Conservation (phyloP, 2,113 vertebrate genomes). For the Pedionomus torquatus region DNA sequence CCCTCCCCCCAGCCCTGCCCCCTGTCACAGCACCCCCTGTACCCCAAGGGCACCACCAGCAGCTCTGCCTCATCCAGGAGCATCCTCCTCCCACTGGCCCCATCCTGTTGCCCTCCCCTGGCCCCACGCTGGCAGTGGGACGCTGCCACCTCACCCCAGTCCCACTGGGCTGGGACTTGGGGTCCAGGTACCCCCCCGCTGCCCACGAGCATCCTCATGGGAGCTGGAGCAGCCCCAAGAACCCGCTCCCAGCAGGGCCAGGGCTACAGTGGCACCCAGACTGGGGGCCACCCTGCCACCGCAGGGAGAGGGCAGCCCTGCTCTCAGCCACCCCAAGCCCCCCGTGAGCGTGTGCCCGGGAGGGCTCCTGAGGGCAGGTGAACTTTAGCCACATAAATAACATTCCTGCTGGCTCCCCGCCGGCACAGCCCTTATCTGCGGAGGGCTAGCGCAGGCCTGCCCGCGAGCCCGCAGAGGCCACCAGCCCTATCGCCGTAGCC, state of each 20-base stretch:
- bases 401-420: background rate
- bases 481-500: background rate
- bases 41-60: background rate
- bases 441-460: background rate
- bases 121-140: background rate
- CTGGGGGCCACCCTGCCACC: accelerated
- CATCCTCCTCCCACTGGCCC: background rate
- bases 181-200: background rate
- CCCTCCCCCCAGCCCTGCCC: background rate
- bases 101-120: accelerated
- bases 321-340: background rate
- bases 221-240: background rate
- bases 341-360: accelerated
- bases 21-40: accelerated
- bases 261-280: background rate
- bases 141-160: background rate
- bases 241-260: background rate
- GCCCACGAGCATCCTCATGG: background rate
- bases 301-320: background rate
- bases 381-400: background rate
- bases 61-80: background rate
- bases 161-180: background rate
- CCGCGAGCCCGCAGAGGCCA: background rate
- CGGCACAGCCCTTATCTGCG: background rate
- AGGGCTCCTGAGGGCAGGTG: background rate